A percentile compares a stretch with the other conserved stretches of the same genome.
Evolutionary conservation across 53 echinoderm and acorn worm genomes (phyloP).

Genomic region (Luidia sarsii): DNA sequence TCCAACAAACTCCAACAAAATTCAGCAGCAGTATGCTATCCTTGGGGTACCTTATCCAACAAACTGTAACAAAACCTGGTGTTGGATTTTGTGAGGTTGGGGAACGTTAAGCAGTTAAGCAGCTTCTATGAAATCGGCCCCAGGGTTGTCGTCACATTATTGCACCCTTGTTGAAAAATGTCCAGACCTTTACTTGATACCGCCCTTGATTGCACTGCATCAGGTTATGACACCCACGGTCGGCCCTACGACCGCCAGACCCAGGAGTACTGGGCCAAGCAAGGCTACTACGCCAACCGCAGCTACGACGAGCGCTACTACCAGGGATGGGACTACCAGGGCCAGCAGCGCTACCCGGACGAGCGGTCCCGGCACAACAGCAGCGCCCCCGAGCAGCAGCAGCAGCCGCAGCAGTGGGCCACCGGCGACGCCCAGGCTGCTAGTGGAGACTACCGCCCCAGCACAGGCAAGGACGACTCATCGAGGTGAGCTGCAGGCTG

Average conservation of each 20-base stretch:
- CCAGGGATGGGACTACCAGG: conserved; percentile 7
- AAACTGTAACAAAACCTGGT: too few species aligned
- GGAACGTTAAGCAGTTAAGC: too few species aligned
- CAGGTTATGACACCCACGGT: conserved; percentile 70
- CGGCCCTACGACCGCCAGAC: conserved; percentile 49
- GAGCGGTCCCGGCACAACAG: conserved; percentile 28
- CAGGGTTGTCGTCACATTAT: too few species aligned
- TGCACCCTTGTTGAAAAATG: too few species aligned
- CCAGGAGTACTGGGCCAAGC: conserved; percentile 27
- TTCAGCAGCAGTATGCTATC: too few species aligned
- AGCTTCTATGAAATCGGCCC: too few species aligned
- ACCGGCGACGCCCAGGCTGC: conserved; percentile 10
- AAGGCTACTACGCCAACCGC: conserved; percentile 41
- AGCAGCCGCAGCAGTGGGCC: conserved; percentile 45
- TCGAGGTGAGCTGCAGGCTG: not conserved
- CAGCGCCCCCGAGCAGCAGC: conserved; percentile 27
- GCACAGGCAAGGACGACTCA: not conserved
- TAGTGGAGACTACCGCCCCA: conserved; percentile 25
- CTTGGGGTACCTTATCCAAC: not conserved
- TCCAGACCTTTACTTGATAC: too few species aligned
- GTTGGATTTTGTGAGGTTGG: too few species aligned
- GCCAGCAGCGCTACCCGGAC: conserved; percentile 1
- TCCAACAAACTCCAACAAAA: too few species aligned
- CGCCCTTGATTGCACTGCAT: too few species aligned
- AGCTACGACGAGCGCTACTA: conserved; percentile 57